Evolutionary conservation across 2,797 vertebrate genomes (phyloP).

Genomic region (Pipistrellus pygmaeus): DNA sequence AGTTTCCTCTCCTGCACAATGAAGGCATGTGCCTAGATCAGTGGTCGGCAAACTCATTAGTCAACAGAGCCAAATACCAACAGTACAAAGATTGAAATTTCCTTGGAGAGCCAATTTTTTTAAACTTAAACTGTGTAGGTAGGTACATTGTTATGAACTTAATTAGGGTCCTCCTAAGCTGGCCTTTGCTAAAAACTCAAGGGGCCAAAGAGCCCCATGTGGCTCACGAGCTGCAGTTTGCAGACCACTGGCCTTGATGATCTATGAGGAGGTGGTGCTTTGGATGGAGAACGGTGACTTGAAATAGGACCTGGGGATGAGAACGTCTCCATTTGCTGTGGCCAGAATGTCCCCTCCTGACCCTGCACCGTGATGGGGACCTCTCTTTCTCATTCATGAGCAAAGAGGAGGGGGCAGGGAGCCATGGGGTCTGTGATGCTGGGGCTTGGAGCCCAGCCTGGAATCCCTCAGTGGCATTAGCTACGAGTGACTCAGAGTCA

Average conservation of each 20-base stretch:
- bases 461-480: slow-evolving; percentile 79
- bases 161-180: too few relatives aligned
- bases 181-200: too few relatives aligned
- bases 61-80: too few relatives aligned
- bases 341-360: not conserved
- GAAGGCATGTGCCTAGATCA: not conserved
- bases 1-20: not conserved
- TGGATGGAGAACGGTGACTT: not conserved
- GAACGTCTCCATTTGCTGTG: not conserved
- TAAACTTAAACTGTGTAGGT: too few relatives aligned
- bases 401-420: slow-evolving; percentile 39
- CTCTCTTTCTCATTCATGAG: not conserved
- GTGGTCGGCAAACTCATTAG: too few relatives aligned
- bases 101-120: too few relatives aligned
- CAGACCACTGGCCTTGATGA: not conserved
- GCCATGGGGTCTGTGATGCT: slow-evolving; percentile 66
- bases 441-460: slow-evolving; percentile 78
- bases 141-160: too few relatives aligned
- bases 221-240: too few relatives aligned
- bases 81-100: too few relatives aligned
- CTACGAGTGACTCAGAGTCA: slow-evolving; percentile 76
- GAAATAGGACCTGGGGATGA: not conserved
- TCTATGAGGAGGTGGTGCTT: not conserved
- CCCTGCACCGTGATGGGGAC: not conserved
- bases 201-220: too few relatives aligned